Conservation (phyloP, 2,888 invertebrate species). For the Pomacea canaliculata region DNA sequence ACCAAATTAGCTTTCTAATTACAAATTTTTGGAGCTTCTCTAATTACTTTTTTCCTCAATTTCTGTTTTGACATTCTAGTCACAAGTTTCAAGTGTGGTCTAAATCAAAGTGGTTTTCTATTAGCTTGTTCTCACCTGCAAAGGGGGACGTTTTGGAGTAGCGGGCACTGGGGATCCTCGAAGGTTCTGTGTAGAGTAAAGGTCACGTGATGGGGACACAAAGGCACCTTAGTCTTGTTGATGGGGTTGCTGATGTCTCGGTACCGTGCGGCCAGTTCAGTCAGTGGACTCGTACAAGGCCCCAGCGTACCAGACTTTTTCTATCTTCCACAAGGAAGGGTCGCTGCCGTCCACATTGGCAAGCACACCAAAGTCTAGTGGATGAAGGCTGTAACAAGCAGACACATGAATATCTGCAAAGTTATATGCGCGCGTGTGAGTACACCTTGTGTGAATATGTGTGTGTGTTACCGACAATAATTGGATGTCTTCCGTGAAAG, state of each 20-base stretch:
- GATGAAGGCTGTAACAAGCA: conserved; percentile 36
- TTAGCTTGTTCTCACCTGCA: conserved; percentile 2
- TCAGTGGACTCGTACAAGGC: conserved; percentile 38
- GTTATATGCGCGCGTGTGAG: neutral
- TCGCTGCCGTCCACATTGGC: conserved; percentile 46
- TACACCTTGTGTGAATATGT: neutral
- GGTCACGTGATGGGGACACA: conserved; percentile 13
- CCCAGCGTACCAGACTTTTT: conserved; percentile 46
- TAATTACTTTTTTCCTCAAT: no score
- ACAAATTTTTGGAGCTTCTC: no score
- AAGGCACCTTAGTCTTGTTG: conserved; percentile 15
- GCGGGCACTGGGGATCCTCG: conserved; percentile 36
- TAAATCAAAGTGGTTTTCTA: no score
- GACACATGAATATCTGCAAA: neutral
- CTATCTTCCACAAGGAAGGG: conserved; percentile 39
- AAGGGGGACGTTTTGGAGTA: conserved; percentile 35
- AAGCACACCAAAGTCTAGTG: conserved; percentile 55
- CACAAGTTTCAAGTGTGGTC: no score
- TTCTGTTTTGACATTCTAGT: no score
- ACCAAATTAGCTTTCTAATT: no score
- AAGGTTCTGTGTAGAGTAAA: conserved; percentile 33
- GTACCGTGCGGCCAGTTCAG: conserved; percentile 42
- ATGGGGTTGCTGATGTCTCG: conserved; percentile 30
- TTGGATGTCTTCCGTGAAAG: neutral
- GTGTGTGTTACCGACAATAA: neutral